phyloP scores from a whole-genome alignment of 2,888 invertebrate genomes.

The Drosophila meridiana region DNA sequence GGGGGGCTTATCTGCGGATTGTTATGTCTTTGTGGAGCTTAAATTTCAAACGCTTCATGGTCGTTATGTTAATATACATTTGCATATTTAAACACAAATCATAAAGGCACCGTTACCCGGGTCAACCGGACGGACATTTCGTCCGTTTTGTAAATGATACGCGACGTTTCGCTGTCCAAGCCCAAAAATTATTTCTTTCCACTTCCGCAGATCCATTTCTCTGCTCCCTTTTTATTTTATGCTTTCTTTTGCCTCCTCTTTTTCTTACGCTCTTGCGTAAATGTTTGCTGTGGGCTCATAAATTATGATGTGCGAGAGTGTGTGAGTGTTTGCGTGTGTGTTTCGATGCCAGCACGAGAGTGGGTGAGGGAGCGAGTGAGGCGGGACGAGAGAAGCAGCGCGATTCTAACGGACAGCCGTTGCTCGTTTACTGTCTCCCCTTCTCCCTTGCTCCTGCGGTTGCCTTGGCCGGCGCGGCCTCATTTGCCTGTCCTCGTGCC shows the following conservation, averaged over 20 bases:
- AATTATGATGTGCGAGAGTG: slow-evolving; percentile 63
- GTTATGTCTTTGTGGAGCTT: not conserved
- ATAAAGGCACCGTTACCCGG: slow-evolving; percentile 22
- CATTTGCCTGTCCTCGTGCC: slow-evolving; percentile 59
- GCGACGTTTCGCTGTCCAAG: slow-evolving; percentile 44
- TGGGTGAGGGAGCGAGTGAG: not conserved
- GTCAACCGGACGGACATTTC: slow-evolving; percentile 29
- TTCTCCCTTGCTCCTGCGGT: slow-evolving; percentile 50
- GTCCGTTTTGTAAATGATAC: slow-evolving; percentile 48
- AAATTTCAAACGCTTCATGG: slow-evolving; percentile 1
- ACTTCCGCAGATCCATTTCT: slow-evolving; percentile 44
- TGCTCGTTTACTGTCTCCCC: slow-evolving; percentile 36
- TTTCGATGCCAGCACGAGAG: not conserved
- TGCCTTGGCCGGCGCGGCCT: slow-evolving; percentile 59
- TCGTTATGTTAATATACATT: slow-evolving; percentile 30
- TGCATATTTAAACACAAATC: slow-evolving; percentile 45
- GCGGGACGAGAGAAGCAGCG: not conserved
- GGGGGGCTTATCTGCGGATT: not conserved
- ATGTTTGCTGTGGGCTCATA: slow-evolving; percentile 64
- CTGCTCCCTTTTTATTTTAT: not conserved
- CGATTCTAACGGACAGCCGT: slow-evolving; percentile 12
- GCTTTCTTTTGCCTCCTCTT: slow-evolving; percentile 9
- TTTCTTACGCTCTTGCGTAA: slow-evolving; percentile 43
- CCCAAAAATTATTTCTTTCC: slow-evolving; percentile 54
- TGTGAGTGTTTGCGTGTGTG: slow-evolving; percentile 23